A percentile compares a stretch with the other conserved stretches of the same genome.
Conservation (phyloP, 2,797 vertebrate genomes). For the Tokudaia muenninki region DNA sequence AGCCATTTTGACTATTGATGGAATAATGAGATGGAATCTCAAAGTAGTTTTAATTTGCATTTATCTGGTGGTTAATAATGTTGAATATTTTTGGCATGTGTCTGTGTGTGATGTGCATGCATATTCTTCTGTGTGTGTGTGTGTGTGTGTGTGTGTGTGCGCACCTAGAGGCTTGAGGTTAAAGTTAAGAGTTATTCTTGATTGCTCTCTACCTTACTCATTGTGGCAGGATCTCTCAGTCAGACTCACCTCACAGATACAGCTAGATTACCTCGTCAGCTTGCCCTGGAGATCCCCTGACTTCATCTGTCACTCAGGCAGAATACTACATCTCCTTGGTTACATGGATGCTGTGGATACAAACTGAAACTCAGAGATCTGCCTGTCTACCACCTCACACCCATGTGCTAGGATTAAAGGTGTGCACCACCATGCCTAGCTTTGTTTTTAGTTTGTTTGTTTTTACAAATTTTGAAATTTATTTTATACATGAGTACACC, state of each 20-base stretch:
- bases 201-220: not conserved
- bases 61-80: too few relatives aligned
- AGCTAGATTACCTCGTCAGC: not conserved
- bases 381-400: not conserved
- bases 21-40: too few relatives aligned
- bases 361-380: not conserved
- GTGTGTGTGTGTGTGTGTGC: fast-evolving
- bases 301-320: not conserved
- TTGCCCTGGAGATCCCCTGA: not conserved
- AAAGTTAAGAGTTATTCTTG: not conserved
- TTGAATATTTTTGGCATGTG: not conserved
- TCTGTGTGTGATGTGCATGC: not conserved
- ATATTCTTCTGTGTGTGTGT: not conserved
- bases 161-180: not conserved
- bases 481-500: too few relatives aligned
- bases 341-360: not conserved
- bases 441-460: not conserved
- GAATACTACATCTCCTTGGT: not conserved
- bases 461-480: too few relatives aligned
- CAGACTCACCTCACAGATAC: not conserved
- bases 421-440: not conserved
- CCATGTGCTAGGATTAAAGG: not conserved
- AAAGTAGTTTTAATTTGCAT: too few relatives aligned
- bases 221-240: not conserved
- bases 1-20: too few relatives aligned